phyloP scores from a whole-genome alignment of 1,140 invertebrate genomes.

The Drosophila miranda region DNA sequence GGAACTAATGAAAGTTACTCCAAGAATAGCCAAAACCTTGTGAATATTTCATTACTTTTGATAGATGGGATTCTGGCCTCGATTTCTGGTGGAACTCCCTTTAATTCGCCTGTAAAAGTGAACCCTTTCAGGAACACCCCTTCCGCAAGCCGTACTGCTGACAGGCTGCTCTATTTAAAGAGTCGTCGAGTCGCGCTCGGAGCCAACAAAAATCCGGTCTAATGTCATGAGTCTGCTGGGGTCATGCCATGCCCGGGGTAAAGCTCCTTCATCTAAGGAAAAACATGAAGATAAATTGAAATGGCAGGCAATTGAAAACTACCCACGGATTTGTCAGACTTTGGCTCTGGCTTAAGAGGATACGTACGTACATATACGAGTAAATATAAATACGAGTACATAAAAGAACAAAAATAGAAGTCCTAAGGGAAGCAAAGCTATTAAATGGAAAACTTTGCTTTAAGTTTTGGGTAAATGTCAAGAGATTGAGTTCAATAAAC shows the following conservation, averaged over 20 bases:
- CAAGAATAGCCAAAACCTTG: too few species aligned
- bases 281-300: constrained; percentile 53
- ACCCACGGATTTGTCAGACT: constrained; percentile 38
- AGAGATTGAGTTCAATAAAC: constrained; percentile 43
- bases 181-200: not conserved
- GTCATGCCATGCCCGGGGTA: not conserved
- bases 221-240: constrained; percentile 18
- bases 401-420: constrained; percentile 14
- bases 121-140: constrained; percentile 28
- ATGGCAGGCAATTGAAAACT: constrained; percentile 55
- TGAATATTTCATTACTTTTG: not conserved
- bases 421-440: not conserved
- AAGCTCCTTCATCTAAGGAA: not conserved
- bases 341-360: constrained; percentile 13
- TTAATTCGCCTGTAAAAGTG: not conserved
- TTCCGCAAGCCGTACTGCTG: constrained; percentile 10
- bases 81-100: too few species aligned
- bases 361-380: constrained; percentile 21
- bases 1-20: too few species aligned
- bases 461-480: constrained; percentile 36
- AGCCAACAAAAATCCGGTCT: constrained; percentile 19
- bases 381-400: constrained; percentile 24
- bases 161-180: constrained; percentile 42
- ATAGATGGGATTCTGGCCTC: not conserved
- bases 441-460: constrained; percentile 14